Conservation (phyloP, 2,113 vertebrate species). For the Megaptera novaeangliae region DNA sequence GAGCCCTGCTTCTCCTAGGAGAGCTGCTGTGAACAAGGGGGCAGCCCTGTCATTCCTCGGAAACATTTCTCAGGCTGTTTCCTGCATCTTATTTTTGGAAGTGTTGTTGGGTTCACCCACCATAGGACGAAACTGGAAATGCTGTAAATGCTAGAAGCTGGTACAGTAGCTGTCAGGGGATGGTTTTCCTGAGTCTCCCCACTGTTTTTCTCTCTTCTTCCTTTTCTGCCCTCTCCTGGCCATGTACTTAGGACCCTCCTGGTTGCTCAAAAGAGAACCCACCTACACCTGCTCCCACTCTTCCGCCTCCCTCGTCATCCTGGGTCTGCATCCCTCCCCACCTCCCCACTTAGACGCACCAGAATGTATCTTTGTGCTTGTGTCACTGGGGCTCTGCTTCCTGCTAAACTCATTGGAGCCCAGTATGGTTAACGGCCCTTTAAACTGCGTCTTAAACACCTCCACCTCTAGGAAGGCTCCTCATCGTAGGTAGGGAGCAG, state of each 20-base stretch:
- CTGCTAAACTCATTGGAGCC: not conserved
- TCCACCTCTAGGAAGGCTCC: not conserved
- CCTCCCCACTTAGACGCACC: not conserved
- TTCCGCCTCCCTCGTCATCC: not conserved
- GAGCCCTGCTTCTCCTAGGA: not conserved
- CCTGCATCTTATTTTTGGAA: not conserved
- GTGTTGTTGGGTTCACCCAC: not conserved
- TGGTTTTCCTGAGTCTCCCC: fast-evolving
- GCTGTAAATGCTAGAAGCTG: not conserved
- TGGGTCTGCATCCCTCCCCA: not conserved
- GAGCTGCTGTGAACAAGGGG: not conserved
- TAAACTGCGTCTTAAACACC: not conserved
- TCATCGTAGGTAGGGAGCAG: not conserved
- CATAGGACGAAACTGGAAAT: not conserved
- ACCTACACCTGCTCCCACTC: not conserved
- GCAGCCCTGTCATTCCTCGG: not conserved
- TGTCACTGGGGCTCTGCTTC: not conserved
- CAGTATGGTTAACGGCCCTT: not conserved
- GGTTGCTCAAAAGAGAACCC: not conserved
- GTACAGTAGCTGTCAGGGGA: not conserved
- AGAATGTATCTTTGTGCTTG: not conserved
- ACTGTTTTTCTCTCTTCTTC: not conserved
- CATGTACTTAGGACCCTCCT: too few species aligned
- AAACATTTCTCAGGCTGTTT: not conserved
- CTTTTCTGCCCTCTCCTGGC: not conserved